A percentile compares a stretch with the other conserved stretches of the same genome.
These are phyloP conservation scores for Hermatobates lingyangjiaoensis DNA, from an alignment of 1,140 invertebrate species.

Conservation along the genomic window DNA sequence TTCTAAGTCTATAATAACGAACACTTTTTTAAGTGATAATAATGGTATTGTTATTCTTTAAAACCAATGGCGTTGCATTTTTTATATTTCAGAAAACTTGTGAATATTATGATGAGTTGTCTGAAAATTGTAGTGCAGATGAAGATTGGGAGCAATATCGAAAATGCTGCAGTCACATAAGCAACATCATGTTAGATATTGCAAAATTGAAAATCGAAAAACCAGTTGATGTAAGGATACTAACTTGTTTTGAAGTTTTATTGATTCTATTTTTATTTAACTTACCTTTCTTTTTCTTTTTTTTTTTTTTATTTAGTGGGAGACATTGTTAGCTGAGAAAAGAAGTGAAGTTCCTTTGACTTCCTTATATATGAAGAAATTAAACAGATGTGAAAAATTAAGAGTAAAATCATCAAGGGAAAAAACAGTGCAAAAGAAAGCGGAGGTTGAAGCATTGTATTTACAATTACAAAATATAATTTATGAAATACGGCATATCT, in stretches of 20 bases:
- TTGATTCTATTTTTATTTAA: not conserved
- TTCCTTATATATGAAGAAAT: slow-evolving; percentile 64
- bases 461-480: slow-evolving; percentile 84
- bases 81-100: not conserved
- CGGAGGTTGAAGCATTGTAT: slow-evolving; percentile 73
- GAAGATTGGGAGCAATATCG: not conserved
- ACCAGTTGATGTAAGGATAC: not conserved
- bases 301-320: slow-evolving; percentile 24
- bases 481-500: slow-evolving; percentile 83
- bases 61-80: not conserved
- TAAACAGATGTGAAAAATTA: slow-evolving; percentile 80
- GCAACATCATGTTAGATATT: not conserved
- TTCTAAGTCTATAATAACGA: not conserved
- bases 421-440: slow-evolving; percentile 54
- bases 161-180: not conserved
- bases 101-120: not conserved
- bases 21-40: not conserved
- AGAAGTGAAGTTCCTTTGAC: slow-evolving; percentile 49
- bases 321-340: slow-evolving; percentile 39
- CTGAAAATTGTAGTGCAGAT: not conserved
- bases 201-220: not conserved
- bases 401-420: slow-evolving; percentile 62
- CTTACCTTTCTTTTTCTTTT: slow-evolving; percentile 3
- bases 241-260: not conserved
- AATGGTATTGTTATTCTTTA: not conserved